Conservation (phyloP, 2,113 vertebrate genomes). For the Notothenia rossii region DNA sequence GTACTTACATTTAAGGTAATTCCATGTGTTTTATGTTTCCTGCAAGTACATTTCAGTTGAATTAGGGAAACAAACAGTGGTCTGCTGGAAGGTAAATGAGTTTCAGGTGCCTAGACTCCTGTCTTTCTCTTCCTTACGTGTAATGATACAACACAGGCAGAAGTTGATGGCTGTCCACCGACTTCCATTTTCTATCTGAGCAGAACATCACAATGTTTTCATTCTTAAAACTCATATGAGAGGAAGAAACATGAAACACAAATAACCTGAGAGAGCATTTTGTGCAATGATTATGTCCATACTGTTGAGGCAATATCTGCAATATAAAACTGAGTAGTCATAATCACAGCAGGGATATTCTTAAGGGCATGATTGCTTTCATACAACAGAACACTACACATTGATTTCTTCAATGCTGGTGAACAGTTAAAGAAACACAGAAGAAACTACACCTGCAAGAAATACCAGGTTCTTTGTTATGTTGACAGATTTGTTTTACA, state of each 20-base stretch:
- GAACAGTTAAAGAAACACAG: neutral
- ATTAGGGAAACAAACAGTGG: constrained; percentile 16
- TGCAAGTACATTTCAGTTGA: constrained; percentile 12
- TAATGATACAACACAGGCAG: neutral
- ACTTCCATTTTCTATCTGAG: neutral
- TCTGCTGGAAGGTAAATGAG: constrained; percentile 2
- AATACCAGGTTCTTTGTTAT: neutral
- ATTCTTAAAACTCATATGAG: neutral
- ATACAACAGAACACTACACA: neutral
- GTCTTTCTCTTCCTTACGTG: neutral
- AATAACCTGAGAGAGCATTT: constrained; percentile 7
- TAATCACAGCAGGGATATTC: constrained; percentile 5
- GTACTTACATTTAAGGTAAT: neutral
- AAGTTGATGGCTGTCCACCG: neutral
- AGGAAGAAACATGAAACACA: neutral
- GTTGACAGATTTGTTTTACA: neutral
- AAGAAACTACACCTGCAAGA: neutral
- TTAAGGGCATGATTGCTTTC: constrained; percentile 5
- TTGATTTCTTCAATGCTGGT: neutral
- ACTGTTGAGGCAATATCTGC: constrained; percentile 4
- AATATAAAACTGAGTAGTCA: neutral
- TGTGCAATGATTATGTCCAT: neutral
- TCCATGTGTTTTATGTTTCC: neutral
- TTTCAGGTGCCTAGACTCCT: neutral
- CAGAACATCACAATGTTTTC: neutral